Evolutionary conservation across 2,797 vertebrate genomes (phyloP).

Genomic region (Calcarius lapponicus): DNA sequence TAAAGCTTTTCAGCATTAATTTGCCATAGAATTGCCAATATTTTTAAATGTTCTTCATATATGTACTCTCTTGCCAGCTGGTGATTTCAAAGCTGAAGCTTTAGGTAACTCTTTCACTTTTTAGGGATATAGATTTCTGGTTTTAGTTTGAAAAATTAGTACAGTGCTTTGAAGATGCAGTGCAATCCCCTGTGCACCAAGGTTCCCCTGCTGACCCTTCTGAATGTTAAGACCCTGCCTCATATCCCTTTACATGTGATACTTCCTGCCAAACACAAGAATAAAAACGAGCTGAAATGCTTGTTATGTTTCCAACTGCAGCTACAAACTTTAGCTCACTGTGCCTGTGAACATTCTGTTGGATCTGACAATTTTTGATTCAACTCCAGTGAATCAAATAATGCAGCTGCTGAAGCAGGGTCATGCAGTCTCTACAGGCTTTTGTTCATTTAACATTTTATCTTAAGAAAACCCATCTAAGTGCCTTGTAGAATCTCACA

Average conservation of each 20-base stretch:
- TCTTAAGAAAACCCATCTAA: background rate
- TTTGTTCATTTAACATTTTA: background rate
- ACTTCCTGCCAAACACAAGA: background rate
- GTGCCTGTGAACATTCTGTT: background rate
- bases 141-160: background rate
- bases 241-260: background rate
- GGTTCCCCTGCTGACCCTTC: background rate
- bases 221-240: background rate
- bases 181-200: background rate
- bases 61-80: background rate
- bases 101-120: background rate
- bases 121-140: background rate
- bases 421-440: background rate
- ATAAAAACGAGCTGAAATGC: background rate
- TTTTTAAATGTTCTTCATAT: background rate
- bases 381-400: background rate
- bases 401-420: background rate
- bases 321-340: background rate
- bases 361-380: background rate
- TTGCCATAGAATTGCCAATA: background rate
- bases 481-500: background rate
- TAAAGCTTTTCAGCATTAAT: background rate
- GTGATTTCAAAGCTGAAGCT: background rate
- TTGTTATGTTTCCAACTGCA: background rate
- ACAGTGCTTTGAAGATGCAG: background rate